These are phyloP conservation scores for Metalampra italica DNA, from an alignment of 2,888 invertebrate genomes.

Conservation along the genomic window DNA sequence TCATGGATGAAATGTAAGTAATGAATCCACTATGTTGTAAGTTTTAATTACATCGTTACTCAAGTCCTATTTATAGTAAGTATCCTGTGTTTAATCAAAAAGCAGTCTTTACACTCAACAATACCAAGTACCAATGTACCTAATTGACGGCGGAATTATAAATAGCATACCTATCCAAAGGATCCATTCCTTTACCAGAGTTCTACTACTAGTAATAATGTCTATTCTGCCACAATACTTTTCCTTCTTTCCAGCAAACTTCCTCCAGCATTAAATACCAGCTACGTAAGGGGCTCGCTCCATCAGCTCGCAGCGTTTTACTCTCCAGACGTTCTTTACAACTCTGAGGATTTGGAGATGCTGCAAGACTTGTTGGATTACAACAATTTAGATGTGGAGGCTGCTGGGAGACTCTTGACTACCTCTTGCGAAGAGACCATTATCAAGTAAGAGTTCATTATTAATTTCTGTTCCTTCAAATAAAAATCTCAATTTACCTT, in stretches of 20 bases:
- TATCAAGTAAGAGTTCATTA: constrained; percentile 30
- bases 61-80: no score
- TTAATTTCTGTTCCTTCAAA: no score
- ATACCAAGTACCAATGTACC: no score
- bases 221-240: not conserved
- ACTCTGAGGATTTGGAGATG: constrained; percentile 27
- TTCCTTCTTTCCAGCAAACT: constrained; percentile 34
- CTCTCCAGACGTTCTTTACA: constrained; percentile 36
- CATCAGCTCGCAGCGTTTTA: constrained; percentile 45
- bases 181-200: not conserved
- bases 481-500: no score
- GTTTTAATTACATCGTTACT: not conserved
- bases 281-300: constrained; percentile 26
- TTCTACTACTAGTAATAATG: not conserved
- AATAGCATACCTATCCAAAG: no score
- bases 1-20: constrained; percentile 41
- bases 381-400: constrained; percentile 38
- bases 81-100: no score
- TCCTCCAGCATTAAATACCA: constrained; percentile 31
- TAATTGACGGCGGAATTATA: no score
- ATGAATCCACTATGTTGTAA: not conserved
- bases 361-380: constrained; percentile 36
- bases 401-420: constrained; percentile 32
- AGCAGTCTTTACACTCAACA: no score
- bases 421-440: constrained; percentile 44